Evolutionary conservation across 2,113 vertebrate genomes (phyloP), one percentile per base, ranked within the genome.

Genomic region (Serilophus lunatus): DNA sequence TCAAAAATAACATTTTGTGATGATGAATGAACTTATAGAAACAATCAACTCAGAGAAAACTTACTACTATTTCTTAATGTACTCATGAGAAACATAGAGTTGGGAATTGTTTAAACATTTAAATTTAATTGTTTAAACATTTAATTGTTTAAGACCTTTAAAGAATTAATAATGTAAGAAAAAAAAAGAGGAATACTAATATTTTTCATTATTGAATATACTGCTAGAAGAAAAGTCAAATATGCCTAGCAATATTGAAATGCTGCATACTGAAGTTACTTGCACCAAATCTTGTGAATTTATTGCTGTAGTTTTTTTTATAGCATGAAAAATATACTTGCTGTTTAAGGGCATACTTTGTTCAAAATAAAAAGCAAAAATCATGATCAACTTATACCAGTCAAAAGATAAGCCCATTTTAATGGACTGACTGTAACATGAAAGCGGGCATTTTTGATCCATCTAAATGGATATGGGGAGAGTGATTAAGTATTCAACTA

Each of bases 341-440:
- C 28, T 69, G 22, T 56, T 88, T 68, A 68, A 47, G 35, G 64
- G 24, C 35, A 42, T 64, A 38, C n/a, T n/a, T n/a, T n/a, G n/a
- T n/a, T n/a, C n/a, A n/a, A n/a, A n/a, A n/a, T n/a, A n/a, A 77
- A 86, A 82, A 83, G 76, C 40, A 77, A 81, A 90, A 88, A 61
- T 18, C 0, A 56, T 74, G 9, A 61, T 81, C 36, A 70, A 33
- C 12, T 65, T 74, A 74, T 65, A 70, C 45, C 29, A 66, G 33
- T 66, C 59, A 70, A 66, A 86, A 92, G 28, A 65, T 76, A 93
- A 91, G 53, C 28, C 16, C 23, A 33, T 79, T 84, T 82, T 82
- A 82, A 72, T 44, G 35, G 57, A 66, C 61, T 3, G 3, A 38
- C 40, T 69, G 40, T 60, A 77, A 31, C 59, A 61, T 54, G 56